Evolutionary conservation across 23 tunicate species (phyloP), one percentile per base, ranked within the genome.

Genomic region (Styela plicata): DNA sequence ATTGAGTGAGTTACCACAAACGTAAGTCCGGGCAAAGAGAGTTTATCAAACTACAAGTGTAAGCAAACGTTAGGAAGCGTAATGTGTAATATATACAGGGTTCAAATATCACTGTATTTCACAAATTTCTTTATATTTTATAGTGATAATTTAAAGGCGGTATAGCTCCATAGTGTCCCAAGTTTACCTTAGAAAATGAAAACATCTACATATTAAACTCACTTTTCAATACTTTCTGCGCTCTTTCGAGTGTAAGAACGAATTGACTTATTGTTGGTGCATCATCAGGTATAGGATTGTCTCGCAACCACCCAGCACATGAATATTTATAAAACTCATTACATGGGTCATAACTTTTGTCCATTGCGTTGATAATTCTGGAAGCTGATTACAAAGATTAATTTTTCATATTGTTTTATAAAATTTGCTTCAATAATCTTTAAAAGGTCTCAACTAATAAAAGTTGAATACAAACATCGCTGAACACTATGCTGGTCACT

Each of bases 221-320:
- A 67, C 71, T 24, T 67, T 22, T 19, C 19, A 67, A 24, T 19
- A 18, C 23, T 22, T 67, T 67, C 24, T 67, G 30, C 23, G 31
- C 16, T 67, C 31, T 29, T 67, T 22, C 31, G 23, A 16, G 23
- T 67, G 71, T 67, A 25, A 25, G 16, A 16, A 17, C 0, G 31
- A 67, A 67, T 22, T 27, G 30, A 29, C 24, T 67, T 18, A 67
- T 67, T 1, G 71, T 25, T 67, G 71, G 31, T 22, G 19, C 17
- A 24, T 67, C 71, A 17, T 67, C 71, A 13, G 71, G 71, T 16
- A 67, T 67, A 25, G 71, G 2, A 29, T 67, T 67, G 16, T 67
- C 24, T 29, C 22, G 19, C 2, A 67, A 22, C 71, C 71, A 67
- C 22, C 71, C 71, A 29, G 31, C 71, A 0, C 71, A 67, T 25